Percentiles rank a stretch among this genome's conserved stretches.
phyloP scores from a whole-genome alignment of 2,888 invertebrate genomes.

The Seladonia tumulorum region DNA sequence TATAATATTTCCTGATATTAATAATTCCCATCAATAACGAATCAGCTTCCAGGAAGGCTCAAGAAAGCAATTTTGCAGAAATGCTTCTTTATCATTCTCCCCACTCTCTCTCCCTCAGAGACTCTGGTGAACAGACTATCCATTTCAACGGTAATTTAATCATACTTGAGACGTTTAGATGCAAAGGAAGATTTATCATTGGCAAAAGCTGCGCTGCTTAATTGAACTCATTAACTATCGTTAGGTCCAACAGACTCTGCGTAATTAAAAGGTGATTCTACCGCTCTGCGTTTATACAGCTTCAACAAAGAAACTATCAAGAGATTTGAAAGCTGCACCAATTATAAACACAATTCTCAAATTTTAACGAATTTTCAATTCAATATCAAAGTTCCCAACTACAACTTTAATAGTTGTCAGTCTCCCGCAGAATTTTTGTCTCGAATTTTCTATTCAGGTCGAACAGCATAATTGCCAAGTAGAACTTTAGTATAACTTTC shows the following conservation, averaged over 20 bases:
- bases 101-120: background rate
- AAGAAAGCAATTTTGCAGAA: conserved; percentile 3
- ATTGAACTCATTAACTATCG: conserved; percentile 4
- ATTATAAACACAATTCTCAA: background rate
- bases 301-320: background rate
- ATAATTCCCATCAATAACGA: background rate
- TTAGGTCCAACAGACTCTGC: background rate
- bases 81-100: background rate
- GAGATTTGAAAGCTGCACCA: background rate
- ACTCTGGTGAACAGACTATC: background rate
- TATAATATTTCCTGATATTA: background rate
- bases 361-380: background rate
- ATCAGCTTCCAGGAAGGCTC: background rate
- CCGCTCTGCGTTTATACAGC: background rate
- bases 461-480: background rate
- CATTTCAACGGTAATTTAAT: conserved; percentile 10
- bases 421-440: background rate
- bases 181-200: conserved; percentile 13
- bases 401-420: background rate
- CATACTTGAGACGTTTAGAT: background rate
- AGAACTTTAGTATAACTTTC: background rate
- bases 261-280: conserved; percentile 1
- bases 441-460: background rate
- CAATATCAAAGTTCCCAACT: background rate
- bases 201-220: background rate